Base-by-base conservation (phyloP, 2,113 vertebrate genomes). In the Paradoxurus hermaphroditus region DNA sequence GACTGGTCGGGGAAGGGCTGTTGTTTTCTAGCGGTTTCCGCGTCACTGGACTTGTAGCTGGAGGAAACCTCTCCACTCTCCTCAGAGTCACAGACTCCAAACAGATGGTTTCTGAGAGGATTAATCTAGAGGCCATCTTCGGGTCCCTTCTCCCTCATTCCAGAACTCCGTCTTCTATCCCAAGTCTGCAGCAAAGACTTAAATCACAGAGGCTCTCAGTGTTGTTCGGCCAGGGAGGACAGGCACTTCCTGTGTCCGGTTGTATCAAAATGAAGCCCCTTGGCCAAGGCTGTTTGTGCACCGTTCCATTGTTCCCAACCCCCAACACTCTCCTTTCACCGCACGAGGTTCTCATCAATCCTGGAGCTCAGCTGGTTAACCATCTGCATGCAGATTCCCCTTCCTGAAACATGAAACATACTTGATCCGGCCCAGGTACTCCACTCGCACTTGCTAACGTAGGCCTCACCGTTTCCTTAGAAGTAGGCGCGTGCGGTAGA, bases 21-120 rank as follows among this genome's bases (percentile, higher is more conserved):
- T 63, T 79, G 56, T 92, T 67, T 88, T 41, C 21, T 36, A 21
- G 89, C 86, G 23, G 62, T 75, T 97, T 95, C 87, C 11, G 39
- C 63, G 25, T 84, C 65, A 44, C 86, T 63, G 16, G 34, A 18
- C 59, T 82, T 49, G 16, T 4, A 83, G 34, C 65, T 44, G 7
- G 53, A 95, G 62, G 49, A 90, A 77, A 65, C 4, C 10, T 65
- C 63, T 62, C 56, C 25, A 9, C 73, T 77, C 36, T 44, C 44
- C 75, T 62, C 19, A 46, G 65, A 59, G 51, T 56, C 85, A 53
- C 65, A 41, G 63, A 12, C 67, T 85, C 63, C 31, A 41, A 83
- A 49, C 78, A 83, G 72, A 95, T 82, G 68, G 53, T 44, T 68
- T 86, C 62, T 1, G 82, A 92, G 39, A 34, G 18, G 34, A 34